These are phyloP conservation scores for Hetaerina titia DNA, from an alignment of 2,888 invertebrate genomes.

Conservation along the genomic window DNA sequence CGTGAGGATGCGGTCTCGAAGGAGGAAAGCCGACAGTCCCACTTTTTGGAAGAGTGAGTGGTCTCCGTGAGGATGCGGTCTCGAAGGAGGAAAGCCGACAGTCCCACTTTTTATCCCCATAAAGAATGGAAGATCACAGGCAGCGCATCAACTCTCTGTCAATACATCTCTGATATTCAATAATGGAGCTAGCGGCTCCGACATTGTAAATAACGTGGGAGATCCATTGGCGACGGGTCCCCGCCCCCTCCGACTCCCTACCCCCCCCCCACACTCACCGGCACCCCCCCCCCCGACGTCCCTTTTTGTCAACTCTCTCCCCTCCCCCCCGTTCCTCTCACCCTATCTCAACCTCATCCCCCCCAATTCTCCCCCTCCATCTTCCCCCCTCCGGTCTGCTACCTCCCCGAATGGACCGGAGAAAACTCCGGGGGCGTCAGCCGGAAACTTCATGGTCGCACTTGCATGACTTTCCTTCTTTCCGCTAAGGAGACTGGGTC, in stretches of 20 bases:
- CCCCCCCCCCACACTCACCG: no score
- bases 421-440: no score
- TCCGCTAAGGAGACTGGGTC: no score
- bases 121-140: conserved; percentile 69
- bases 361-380: background rate
- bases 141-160: conserved; percentile 68
- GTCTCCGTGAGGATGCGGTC: conserved; percentile 34
- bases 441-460: no score
- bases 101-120: conserved; percentile 68
- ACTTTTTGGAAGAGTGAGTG: conserved; percentile 56
- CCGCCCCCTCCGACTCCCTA: background rate
- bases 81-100: conserved; percentile 55
- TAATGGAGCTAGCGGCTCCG: conserved; percentile 63
- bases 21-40: conserved; percentile 57
- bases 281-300: no score
- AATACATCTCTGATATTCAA: conserved; percentile 69
- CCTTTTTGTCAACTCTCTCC: background rate
- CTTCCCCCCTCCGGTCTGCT: background rate
- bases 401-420: no score
- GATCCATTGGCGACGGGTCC: background rate
- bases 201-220: conserved; percentile 48
- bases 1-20: conserved; percentile 37
- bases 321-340: background rate
- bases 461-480: no score
- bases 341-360: background rate